These are phyloP conservation scores for Albula glossodonta DNA, from an alignment of 2,113 vertebrate genomes.

Conservation along the genomic window DNA sequence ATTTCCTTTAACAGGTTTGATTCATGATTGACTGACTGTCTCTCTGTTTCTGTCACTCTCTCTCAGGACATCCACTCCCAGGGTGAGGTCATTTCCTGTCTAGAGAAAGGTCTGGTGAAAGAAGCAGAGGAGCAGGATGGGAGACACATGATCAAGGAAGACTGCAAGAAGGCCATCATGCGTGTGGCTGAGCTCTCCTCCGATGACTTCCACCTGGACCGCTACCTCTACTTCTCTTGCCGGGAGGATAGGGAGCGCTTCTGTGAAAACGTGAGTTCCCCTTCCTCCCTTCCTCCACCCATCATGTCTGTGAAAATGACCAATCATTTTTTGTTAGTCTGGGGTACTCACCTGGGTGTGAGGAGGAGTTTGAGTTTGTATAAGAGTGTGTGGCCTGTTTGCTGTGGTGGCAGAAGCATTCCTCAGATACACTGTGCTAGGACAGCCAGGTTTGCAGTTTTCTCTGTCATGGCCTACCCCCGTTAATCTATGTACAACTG, in stretches of 20 bases:
- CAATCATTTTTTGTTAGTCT: too few relatives aligned
- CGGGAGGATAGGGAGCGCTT: constrained; percentile 91
- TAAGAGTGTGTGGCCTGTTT: too few relatives aligned
- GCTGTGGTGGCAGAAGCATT: too few relatives aligned
- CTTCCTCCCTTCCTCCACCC: not conserved
- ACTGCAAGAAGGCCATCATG: constrained; percentile 93
- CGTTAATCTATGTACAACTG: not conserved
- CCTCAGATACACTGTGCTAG: not conserved
- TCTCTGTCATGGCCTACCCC: not conserved
- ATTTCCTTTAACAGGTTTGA: too few relatives aligned
- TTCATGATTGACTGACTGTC: too few relatives aligned
- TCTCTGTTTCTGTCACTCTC: not conserved
- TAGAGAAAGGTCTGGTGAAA: constrained; percentile 90
- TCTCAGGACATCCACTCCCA: constrained; percentile 91
- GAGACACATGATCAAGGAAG: constrained; percentile 74
- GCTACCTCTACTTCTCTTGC: constrained; percentile 92
- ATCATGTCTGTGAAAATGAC: not conserved
- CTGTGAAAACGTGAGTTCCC: constrained; percentile 83
- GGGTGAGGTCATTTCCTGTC: constrained; percentile 91
- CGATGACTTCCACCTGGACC: constrained; percentile 91
- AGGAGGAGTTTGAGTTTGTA: too few relatives aligned
- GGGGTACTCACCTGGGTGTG: not conserved
- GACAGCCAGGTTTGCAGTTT: not conserved
- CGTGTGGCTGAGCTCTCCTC: constrained; percentile 95
- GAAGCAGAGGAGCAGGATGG: constrained; percentile 81